phyloP scores from a whole-genome alignment of 92 coral and sea anemone genomes.

The Nematostella vectensis region DNA sequence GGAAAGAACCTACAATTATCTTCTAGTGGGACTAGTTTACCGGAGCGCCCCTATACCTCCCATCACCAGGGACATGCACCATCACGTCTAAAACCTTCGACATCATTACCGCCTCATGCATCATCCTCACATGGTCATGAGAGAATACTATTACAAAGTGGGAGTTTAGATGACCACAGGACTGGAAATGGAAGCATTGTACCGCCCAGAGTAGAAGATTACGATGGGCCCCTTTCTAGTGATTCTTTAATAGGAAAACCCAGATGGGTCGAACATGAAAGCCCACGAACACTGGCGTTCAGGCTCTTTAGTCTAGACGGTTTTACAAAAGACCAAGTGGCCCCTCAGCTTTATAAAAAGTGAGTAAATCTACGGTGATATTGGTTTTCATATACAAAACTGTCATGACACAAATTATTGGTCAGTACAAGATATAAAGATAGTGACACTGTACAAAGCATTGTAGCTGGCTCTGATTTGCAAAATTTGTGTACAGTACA shows the following conservation, averaged over 20 bases:
- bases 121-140: neutral
- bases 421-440: too few relatives aligned
- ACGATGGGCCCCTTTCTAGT: neutral
- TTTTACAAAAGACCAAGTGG: conserved; percentile 71
- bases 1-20: conserved; percentile 36
- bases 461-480: too few relatives aligned
- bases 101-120: conserved; percentile 20
- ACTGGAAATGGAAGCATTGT: conserved; percentile 20
- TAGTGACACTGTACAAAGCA: too few relatives aligned
- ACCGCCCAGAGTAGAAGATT: neutral
- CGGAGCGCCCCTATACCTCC: conserved; percentile 43
- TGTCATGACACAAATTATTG: neutral
- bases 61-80: conserved; percentile 9
- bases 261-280: conserved; percentile 14
- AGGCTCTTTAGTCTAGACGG: conserved; percentile 70
- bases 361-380: conserved; percentile 33
- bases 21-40: conserved; percentile 59
- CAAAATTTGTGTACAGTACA: too few relatives aligned
- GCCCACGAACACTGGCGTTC: conserved; percentile 55
- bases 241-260: conserved; percentile 11
- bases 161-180: neutral
- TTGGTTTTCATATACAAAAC: neutral
- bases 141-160: neutral
- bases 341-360: conserved; percentile 87
- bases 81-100: conserved; percentile 11